Percentiles rank a stretch among this genome's conserved stretches.
Evolutionary conservation across 2,113 vertebrate species (phyloP).

Genomic region (Polyodon spathula): DNA sequence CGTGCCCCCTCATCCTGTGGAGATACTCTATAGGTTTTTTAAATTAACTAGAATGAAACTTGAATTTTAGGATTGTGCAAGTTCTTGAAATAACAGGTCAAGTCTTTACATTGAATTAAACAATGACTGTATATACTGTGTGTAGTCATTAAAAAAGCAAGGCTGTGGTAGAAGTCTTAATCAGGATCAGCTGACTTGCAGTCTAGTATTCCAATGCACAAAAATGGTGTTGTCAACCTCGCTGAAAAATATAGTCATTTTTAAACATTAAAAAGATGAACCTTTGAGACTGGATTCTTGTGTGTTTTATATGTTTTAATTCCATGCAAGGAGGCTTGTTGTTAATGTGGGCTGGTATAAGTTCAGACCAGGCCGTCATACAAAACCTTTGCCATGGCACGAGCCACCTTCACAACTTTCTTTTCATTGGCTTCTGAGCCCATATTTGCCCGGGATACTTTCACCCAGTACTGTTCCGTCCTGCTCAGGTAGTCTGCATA

Average conservation of each 20-base stretch:
- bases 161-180: neutral
- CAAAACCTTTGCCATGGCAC: slow-evolving; percentile 65
- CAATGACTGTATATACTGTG: no score
- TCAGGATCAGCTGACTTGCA: no score
- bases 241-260: neutral
- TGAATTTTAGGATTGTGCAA: no score
- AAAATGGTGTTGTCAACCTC: neutral
- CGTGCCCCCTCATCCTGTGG: no score
- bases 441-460: slow-evolving; percentile 48
- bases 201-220: neutral
- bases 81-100: no score
- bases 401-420: slow-evolving; percentile 60
- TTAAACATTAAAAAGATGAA: neutral
- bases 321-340: neutral
- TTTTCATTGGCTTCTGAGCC: slow-evolving; percentile 58
- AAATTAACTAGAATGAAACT: no score
- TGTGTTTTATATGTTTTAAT: no score
- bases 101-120: no score
- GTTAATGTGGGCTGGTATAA: neutral
- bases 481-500: slow-evolving; percentile 49
- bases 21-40: no score
- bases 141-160: no score
- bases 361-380: slow-evolving; percentile 41
- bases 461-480: slow-evolving; percentile 59
- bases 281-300: neutral